Evolutionary conservation across 2,113 vertebrate species (phyloP), one percentile per base, ranked within the genome.

Genomic region (Machaerirhynchus nigripectus): DNA sequence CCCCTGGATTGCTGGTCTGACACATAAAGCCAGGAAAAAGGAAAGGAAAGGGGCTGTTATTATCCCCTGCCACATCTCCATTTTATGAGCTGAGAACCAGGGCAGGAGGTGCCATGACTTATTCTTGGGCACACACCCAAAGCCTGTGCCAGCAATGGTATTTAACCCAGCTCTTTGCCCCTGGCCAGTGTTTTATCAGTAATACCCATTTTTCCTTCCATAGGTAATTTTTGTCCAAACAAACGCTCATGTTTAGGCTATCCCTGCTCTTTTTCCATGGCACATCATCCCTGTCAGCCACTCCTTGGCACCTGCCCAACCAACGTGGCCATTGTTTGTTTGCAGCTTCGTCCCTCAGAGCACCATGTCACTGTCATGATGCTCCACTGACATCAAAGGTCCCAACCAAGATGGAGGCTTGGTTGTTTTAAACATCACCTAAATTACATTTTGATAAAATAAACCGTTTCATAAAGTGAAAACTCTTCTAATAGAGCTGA

Each of bases 291-390:
- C 84, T 59, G 18, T 70, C 50, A 96, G 42, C 56, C 39, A 7
- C 61, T 84, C 42, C 59, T 47, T 67, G 87, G 50, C 73, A 70
- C 35, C 44, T 67, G 30, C 33, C 77, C 77, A 70, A 18, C 22
- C 23, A 74, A 2, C 0, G 0, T 9, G n/a, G 39, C 30, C 59
- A 24, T 27, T 0, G 0, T 8, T 73, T 49, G 13, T 76, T 33
- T 40, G 55, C 42, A 74, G 64, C 30, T 87, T 78, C 0, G 0
- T 61, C 52, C 11, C 20, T 42, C 73, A 28, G 80, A 77, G 42
- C 59, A 24, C 18, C 3, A 7, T 13, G 44, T 15, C 76, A 15
- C 24, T 69, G 33, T 55, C 52, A 15, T 21, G 30, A 56, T 75
- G 37, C 15, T 70, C 56, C 52, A 35, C 56, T 35, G 47, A 59